Base-by-base conservation (phyloP, 2,888 invertebrate species). In the Dicycla oo region DNA sequence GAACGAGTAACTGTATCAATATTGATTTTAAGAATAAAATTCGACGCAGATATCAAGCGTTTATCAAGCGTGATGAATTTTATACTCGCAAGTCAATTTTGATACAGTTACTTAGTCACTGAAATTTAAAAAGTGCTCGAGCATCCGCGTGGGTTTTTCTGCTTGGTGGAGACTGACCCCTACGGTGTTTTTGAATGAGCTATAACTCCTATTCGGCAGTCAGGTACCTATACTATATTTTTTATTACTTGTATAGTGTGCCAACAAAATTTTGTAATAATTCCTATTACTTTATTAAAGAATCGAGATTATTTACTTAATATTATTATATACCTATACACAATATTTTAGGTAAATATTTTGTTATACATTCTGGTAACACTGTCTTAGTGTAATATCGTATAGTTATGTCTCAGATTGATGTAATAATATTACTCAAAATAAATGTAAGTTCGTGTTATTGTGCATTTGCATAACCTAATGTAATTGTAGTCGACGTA, bases 201-300 rank as follows among this genome's bases (percentile, higher is more conserved):
- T 65, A 49, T 53, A 53, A 65, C 26, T 45, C 15, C 15, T 26
- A 38, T 64, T 75, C 34, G 64, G 62, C 69, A 54, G 65, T 57
- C 62, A 66, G 64, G 64, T 69, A 74, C 57, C 51, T 66, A 70
- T 65, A 51, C 53, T n/a, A 64, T 30, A 40, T 49, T 70, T 82
- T 81, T 71, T 72, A 70, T 63, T 38, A 61, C 49, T 65, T 70
- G 58, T 75, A 73, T 81, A 84, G 73, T 70, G 79, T 82, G 76
- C 72, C 82, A 80, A 82, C 30, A 62, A 69, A 38, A 68, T 81
- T 74, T 69, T 81, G 23, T 68, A 68, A 67, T 43, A 70, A 61
- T 56, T 73, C 4, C 23, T 71, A 54, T 69, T 56, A 20, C 58
- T 65, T 68, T 70, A 54, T 56, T 67, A 56, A 40, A 63, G 40